Conservation (phyloP, 2,888 invertebrate genomes). For the Phaedon cochleariae region DNA sequence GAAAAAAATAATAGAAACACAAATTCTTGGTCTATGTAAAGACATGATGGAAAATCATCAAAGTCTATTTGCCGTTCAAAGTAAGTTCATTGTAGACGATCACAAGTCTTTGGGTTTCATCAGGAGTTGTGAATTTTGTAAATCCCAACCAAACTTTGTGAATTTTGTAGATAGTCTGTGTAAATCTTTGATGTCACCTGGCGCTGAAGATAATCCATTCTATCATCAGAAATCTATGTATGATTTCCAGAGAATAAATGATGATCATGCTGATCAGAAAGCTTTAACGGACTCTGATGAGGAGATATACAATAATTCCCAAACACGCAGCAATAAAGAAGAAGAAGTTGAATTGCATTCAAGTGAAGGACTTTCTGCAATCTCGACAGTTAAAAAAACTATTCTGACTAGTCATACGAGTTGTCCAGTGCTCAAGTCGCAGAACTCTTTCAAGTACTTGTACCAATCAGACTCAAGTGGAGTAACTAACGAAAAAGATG, state of each 20-base stretch:
- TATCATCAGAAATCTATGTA: too few species aligned
- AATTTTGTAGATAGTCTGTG: conserved; percentile 21
- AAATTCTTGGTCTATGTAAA: not conserved
- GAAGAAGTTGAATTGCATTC: not conserved
- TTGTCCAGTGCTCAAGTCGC: conserved; percentile 17
- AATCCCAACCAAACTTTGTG: conserved; percentile 14
- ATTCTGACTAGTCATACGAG: conserved; percentile 26
- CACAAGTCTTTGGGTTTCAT: not conserved
- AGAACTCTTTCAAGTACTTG: conserved; percentile 21
- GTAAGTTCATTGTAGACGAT: not conserved
- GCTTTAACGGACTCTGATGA: not conserved
- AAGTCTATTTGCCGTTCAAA: not conserved
- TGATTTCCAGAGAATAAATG: too few species aligned
- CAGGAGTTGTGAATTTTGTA: conserved; percentile 3
- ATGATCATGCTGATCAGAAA: not conserved
- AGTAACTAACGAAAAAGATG: not conserved
- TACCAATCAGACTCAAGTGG: conserved; percentile 14
- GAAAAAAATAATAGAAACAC: not conserved
- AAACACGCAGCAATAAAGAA: conserved; percentile 1
- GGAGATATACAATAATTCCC: not conserved
- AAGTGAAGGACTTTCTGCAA: not conserved
- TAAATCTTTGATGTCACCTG: conserved; percentile 13
- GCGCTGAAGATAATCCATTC: too few species aligned
- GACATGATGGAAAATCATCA: not conserved
- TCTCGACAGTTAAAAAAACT: not conserved